Percentiles rank a stretch among this genome's conserved stretches.
Conservation (phyloP, 2,113 vertebrate species). For the Serilophus lunatus region DNA sequence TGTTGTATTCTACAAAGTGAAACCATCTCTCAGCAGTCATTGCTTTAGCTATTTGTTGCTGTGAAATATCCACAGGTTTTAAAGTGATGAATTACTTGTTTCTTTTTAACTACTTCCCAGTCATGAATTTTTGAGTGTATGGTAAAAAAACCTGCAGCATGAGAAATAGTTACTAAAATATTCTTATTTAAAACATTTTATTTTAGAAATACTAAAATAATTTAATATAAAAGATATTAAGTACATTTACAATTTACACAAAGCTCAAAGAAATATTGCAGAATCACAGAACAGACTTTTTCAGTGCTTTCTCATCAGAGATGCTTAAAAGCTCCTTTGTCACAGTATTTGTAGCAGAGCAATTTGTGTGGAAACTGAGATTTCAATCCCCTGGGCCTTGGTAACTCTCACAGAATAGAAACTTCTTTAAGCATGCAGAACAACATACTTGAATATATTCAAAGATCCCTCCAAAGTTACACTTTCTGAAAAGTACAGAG, state of each 20-base stretch:
- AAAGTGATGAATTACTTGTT: not conserved
- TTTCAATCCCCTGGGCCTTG: not conserved
- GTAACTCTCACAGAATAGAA: not conserved
- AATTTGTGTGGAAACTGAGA: constrained; percentile 2
- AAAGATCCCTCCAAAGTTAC: not conserved
- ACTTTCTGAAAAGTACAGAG: not conserved
- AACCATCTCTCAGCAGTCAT: not conserved
- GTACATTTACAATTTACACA: not conserved
- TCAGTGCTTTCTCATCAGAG: not conserved
- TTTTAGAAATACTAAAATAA: not conserved
- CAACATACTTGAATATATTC: not conserved
- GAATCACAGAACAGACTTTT: not conserved
- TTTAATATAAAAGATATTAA: not conserved
- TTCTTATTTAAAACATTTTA: not conserved
- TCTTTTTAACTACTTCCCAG: not conserved
- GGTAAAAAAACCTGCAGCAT: not conserved
- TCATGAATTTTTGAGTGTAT: not conserved
- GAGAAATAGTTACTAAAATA: not conserved
- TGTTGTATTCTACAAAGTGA: not conserved
- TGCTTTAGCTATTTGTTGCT: not conserved
- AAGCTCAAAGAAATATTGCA: not conserved
- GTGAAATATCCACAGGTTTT: not conserved
- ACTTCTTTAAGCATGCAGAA: not conserved
- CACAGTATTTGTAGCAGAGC: not conserved
- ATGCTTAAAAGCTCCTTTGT: not conserved